Conservation (phyloP, 2,113 vertebrate genomes). For the Picathartes gymnocephalus region DNA sequence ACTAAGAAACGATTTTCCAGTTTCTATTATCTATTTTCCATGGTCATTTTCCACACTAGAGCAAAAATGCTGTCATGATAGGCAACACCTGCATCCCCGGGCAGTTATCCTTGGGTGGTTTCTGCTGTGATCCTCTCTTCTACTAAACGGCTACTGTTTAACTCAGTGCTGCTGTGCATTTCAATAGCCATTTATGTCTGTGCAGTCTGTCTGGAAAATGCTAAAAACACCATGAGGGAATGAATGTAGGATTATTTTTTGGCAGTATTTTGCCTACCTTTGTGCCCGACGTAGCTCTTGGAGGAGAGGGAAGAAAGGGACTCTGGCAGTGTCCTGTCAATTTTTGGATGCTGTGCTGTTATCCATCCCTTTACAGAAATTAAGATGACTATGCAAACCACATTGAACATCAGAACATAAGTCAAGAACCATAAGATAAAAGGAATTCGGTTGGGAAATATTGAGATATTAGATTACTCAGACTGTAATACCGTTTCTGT, state of each 20-base stretch:
- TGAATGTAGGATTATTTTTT: background rate
- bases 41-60: background rate
- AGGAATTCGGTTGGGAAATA: background rate
- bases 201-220: background rate
- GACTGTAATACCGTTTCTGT: background rate
- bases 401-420: background rate
- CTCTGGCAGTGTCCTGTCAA: background rate
- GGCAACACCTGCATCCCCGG: background rate
- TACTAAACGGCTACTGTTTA: background rate
- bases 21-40: background rate
- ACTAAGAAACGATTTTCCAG: background rate
- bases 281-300: background rate
- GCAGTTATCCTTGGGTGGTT: background rate
- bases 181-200: background rate
- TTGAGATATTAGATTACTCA: background rate
- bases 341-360: background rate
- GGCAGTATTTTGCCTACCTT: background rate
- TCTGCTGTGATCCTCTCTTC: background rate
- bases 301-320: background rate
- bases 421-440: background rate
- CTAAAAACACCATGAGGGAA: background rate
- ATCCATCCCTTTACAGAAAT: background rate
- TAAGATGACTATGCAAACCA: background rate
- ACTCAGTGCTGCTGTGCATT: background rate
- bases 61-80: background rate